Base-by-base conservation (phyloP, 2,888 invertebrate genomes). In the Microctonus hyperodae region DNA sequence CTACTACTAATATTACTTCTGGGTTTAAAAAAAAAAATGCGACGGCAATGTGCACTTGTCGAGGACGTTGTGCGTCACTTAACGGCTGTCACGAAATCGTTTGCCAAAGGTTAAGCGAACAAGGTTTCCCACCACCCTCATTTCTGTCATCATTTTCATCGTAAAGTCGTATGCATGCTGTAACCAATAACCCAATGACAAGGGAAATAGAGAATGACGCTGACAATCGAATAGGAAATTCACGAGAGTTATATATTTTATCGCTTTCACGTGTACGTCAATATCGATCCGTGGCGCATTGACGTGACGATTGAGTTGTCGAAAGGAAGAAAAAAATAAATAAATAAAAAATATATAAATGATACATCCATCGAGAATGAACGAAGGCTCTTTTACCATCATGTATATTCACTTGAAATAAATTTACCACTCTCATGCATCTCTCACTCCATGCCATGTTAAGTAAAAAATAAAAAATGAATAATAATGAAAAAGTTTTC, bases 261-360 rank as follows among this genome's bases (percentile, higher is more conserved):
- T 65, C 56, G 65, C 72, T 72, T 75, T 74, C 73, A 73, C 76
- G 73, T 74, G 74, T 74, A 7, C 16, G 16, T 20, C 16, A n/a
- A 16, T 16, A 65, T 65, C 71, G 71, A 64, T 71, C 71, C 71
- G 72, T 68, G 72, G 73, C 71, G 58, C 66, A 64, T 69, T 64
- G 67, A 64, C 70, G 72, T 72, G 73, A 70, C 70, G 69, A 67
- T 33, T 28, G 10, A 58, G 37, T 53, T 56, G 37, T 44, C 20
- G 50, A 61, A 56, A 51, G 50, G 62, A 44, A 35, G 2, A 31
- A 20, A 28, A 57, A 25, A 25, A 31, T 28, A 55, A 55, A 11
- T 10, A 64, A 31, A 40, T 22, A 16, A 53, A n/a, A n/a, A n/a
- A n/a, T n/a, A n/a, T n/a, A n/a, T 20, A 6, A 44, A 44, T 44